A percentile compares a stretch with the other conserved stretches of the same genome.
Conservation (phyloP, 2,113 vertebrate species). For the Pygoscelis adeliae region DNA sequence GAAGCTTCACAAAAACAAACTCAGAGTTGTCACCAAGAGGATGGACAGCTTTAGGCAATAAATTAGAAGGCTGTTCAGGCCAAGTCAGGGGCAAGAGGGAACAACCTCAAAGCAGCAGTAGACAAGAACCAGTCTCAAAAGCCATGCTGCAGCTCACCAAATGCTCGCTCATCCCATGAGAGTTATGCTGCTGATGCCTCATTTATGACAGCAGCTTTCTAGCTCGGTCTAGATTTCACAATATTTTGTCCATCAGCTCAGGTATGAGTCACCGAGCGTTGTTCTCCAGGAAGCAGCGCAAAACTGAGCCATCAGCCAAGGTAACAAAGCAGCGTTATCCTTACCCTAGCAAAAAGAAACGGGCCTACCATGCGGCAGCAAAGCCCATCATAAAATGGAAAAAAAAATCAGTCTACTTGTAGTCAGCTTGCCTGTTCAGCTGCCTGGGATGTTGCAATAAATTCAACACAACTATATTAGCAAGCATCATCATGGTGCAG, state of each 20-base stretch:
- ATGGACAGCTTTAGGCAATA: not conserved
- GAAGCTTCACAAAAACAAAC: not conserved
- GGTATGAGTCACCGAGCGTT: not conserved
- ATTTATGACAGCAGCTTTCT: not conserved
- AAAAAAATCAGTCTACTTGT: not conserved
- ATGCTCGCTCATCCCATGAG: not conserved
- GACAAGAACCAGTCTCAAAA: not conserved
- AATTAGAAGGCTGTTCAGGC: not conserved
- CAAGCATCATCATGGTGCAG: not conserved
- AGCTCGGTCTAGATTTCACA: not conserved
- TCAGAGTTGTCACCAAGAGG: not conserved
- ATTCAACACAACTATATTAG: not conserved
- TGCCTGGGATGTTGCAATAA: not conserved
- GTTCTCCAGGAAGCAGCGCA: not conserved
- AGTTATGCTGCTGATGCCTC: not conserved
- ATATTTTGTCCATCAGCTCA: not conserved
- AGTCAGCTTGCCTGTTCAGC: not conserved
- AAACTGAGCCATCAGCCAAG: not conserved
- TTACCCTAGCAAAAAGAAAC: not conserved
- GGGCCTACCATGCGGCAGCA: not conserved
- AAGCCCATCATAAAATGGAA: not conserved
- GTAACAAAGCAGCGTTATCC: not conserved
- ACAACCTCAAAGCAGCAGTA: not conserved
- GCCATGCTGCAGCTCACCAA: not conserved
- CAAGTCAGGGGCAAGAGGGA: not conserved